Evolutionary conservation across 1,140 invertebrate species (phyloP).

Genomic region (Ostrea denselamellosa): DNA sequence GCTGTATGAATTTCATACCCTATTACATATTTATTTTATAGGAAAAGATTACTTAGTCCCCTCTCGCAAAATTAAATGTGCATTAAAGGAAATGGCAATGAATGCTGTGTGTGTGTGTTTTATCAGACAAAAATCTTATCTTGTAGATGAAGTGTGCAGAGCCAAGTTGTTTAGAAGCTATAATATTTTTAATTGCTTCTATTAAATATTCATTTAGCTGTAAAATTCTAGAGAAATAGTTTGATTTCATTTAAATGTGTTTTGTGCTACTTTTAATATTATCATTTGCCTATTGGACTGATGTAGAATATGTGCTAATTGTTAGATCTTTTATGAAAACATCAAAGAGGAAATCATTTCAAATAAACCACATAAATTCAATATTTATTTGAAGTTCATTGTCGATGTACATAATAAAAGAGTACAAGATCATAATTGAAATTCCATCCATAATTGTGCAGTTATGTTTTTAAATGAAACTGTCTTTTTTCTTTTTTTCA

Average conservation of each 20-base stretch:
- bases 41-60: neutral
- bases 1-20: constrained; percentile 18
- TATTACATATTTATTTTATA: constrained; percentile 28
- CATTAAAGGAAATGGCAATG: neutral
- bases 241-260: constrained; percentile 29
- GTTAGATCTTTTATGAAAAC: neutral
- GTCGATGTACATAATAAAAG: too few relatives aligned
- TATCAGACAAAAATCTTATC: constrained; percentile 14
- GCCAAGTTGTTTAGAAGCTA: neutral
- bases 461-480: too few relatives aligned
- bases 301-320: neutral
- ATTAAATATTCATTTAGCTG: neutral
- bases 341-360: neutral
- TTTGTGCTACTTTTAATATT: neutral
- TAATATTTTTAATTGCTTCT: constrained; percentile 38
- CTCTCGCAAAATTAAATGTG: constrained; percentile 5
- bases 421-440: too few relatives aligned
- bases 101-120: neutral
- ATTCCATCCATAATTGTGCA: too few relatives aligned
- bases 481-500: neutral
- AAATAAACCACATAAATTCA: too few relatives aligned
- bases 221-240: constrained; percentile 6
- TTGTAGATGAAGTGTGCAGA: constrained; percentile 17
- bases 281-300: neutral
- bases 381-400: too few relatives aligned